A percentile compares a stretch with the other conserved stretches of the same genome.
These are phyloP conservation scores for Geodia barretti DNA, from an alignment of 37 sponge, comb jelly and placozoan species.

Conservation along the genomic window DNA sequence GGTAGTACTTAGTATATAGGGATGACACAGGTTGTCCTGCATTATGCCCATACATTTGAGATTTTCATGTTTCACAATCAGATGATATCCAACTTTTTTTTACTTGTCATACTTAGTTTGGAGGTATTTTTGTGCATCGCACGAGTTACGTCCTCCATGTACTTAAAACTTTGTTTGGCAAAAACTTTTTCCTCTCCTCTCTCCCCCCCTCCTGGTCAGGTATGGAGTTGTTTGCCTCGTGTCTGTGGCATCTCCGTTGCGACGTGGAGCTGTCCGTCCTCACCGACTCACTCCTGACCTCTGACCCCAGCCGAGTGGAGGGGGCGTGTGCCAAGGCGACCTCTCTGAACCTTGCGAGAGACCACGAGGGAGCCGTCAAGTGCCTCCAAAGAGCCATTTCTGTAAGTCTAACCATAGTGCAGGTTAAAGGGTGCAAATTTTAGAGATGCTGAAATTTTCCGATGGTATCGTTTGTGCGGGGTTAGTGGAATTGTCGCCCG, in stretches of 20 bases:
- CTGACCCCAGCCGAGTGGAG: constrained; percentile 58
- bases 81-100: no score
- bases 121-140: no score
- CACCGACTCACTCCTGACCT: constrained; percentile 61
- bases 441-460: no score
- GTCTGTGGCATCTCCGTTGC: constrained; percentile 88
- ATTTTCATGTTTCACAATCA: no score
- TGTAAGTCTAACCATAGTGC: constrained; percentile 50
- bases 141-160: neutral
- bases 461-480: no score
- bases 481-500: no score
- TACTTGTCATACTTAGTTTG: no score
- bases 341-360: constrained; percentile 76
- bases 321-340: constrained; percentile 86
- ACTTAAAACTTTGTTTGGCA: neutral
- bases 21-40: no score
- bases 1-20: no score
- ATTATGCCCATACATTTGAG: no score
- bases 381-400: constrained; percentile 81
- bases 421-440: no score
- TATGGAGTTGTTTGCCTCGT: constrained; percentile 84
- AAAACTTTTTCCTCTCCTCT: neutral
- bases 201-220: constrained; percentile 18
- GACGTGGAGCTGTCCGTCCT: constrained; percentile 75
- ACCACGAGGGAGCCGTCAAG: constrained; percentile 85